phyloP scores from a whole-genome alignment of 92 coral and sea anemone genomes.

The Blastomussa wellsi region DNA sequence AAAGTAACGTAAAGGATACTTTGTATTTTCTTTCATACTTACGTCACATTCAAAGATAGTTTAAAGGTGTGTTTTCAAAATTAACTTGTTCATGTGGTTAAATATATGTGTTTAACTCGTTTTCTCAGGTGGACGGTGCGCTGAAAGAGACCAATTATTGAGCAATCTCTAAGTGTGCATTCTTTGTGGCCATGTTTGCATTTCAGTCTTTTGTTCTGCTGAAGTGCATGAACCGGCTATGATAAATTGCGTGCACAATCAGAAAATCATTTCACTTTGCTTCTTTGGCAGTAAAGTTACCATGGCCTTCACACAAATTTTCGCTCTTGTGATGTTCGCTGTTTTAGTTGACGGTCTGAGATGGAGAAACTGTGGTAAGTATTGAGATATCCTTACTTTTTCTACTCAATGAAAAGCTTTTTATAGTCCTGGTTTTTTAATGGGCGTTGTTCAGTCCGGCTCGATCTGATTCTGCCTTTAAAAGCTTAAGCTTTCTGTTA shows the following conservation, averaged over 20 bases:
- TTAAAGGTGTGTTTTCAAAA: not conserved
- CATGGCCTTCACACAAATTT: conserved; percentile 25
- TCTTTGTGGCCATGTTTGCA: not conserved
- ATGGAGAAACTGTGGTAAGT: conserved; percentile 70
- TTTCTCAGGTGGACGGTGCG: not conserved
- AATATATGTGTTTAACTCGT: not conserved
- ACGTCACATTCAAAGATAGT: not conserved
- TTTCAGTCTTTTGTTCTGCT: not conserved
- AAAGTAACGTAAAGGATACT: not conserved
- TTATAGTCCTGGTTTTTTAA: no score
- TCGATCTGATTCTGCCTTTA: no score
- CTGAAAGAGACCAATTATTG: not conserved
- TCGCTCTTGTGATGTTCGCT: conserved; percentile 28
- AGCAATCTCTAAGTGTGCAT: not conserved
- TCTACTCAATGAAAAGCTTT: not conserved
- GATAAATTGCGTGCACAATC: not conserved
- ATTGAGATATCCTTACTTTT: not conserved
- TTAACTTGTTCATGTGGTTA: not conserved
- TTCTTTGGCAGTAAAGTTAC: not conserved
- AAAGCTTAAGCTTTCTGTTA: no score
- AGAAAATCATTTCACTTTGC: not conserved
- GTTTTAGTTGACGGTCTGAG: conserved; percentile 51
- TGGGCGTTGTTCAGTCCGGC: no score
- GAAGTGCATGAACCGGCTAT: not conserved
- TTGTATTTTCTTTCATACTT: not conserved